phyloP scores from a whole-genome alignment of 2,797 vertebrate species.

The Apodemus agrarius region DNA sequence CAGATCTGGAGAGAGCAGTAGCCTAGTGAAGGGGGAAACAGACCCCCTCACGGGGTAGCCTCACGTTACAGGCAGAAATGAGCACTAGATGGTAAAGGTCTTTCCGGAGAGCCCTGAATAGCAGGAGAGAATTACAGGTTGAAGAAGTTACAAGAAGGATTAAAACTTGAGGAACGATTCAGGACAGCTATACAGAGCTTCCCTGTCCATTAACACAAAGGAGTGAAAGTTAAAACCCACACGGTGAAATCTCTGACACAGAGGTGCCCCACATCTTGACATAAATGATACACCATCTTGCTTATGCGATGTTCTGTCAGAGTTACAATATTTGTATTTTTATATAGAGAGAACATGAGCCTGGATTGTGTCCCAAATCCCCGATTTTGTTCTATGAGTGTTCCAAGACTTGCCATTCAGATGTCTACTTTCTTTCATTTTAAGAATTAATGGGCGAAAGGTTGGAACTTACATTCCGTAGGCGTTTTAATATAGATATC shows the following conservation, averaged over 20 bases:
- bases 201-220: constrained; percentile 12
- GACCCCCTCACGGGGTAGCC: not conserved
- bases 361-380: not conserved
- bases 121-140: not conserved
- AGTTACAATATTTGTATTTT: constrained; percentile 19
- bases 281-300: not conserved
- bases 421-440: constrained; percentile 13
- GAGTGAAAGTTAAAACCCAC: constrained; percentile 16
- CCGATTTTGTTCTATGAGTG: constrained; percentile 50
- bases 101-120: not conserved
- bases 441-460: constrained; percentile 15
- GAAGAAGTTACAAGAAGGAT: not conserved
- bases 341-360: constrained; percentile 13
- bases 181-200: not conserved
- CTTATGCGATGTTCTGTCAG: not conserved
- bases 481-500: constrained; percentile 1
- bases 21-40: not conserved
- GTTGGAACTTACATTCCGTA: not conserved
- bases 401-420: constrained; percentile 41
- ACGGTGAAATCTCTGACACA: not conserved
- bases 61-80: not conserved
- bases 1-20: not conserved
- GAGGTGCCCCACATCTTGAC: not conserved
- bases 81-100: not conserved
- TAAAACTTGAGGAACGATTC: not conserved